Conservation (phyloP, 2,888 invertebrate species). For the Imbricaverruca yamaguchii region DNA sequence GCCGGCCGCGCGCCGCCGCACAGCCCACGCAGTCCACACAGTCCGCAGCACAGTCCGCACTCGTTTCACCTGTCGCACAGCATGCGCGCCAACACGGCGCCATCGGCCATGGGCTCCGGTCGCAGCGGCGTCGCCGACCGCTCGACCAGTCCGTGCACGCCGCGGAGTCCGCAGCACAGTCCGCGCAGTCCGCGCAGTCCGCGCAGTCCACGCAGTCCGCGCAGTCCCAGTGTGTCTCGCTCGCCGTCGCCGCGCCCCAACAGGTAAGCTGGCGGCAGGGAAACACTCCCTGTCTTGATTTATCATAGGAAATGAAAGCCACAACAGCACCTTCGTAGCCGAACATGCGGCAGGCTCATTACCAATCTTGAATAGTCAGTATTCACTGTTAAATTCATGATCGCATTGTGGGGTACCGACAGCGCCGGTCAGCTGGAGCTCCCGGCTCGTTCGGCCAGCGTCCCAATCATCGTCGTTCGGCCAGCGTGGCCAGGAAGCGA, state of each 20-base stretch:
- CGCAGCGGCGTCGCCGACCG: neutral
- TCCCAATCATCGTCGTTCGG: too few relatives aligned
- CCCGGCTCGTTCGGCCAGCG: too few relatives aligned
- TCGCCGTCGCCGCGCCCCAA: slow-evolving; percentile 26
- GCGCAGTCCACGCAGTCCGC: slow-evolving; percentile 23
- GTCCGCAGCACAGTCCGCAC: slow-evolving; percentile 24
- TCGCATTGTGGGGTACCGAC: too few relatives aligned
- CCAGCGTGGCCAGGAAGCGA: too few relatives aligned
- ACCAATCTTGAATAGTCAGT: too few relatives aligned
- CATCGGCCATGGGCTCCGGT: neutral
- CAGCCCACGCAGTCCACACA: slow-evolving; percentile 28
- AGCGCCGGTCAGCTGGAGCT: too few relatives aligned
- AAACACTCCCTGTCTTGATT: too few relatives aligned
- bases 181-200: slow-evolving; percentile 23
- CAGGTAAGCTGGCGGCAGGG: neutral
- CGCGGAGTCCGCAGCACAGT: slow-evolving; percentile 22
- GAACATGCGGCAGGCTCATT: too few relatives aligned
- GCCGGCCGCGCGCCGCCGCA: slow-evolving; percentile 20
- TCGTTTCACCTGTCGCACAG: neutral
- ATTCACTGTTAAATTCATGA: too few relatives aligned
- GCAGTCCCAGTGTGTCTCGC: slow-evolving; percentile 26
- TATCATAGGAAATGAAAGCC: too few relatives aligned
- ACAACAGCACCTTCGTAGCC: too few relatives aligned
- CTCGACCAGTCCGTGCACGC: neutral
- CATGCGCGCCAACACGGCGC: neutral